These are phyloP conservation scores for Sebastes hubbsi DNA, from an alignment of 2,797 vertebrate genomes.

Conservation along the genomic window DNA sequence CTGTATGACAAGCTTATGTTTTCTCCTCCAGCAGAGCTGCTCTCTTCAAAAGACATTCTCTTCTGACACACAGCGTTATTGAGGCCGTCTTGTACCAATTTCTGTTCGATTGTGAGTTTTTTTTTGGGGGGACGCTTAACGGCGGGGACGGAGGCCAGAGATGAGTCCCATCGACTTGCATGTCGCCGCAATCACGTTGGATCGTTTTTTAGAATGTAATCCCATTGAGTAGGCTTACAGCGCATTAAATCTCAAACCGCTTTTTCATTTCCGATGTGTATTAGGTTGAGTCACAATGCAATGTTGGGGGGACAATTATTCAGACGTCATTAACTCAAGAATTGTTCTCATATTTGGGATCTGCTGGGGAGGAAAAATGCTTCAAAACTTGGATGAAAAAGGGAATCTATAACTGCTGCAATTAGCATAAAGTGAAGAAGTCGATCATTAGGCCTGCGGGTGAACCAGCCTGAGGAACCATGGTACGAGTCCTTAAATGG, in stretches of 20 bases:
- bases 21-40: slow-evolving; percentile 66
- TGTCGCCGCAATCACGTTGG: slow-evolving; percentile 64
- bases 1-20: slow-evolving; percentile 74
- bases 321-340: slow-evolving; percentile 42
- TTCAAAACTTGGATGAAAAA: neutral
- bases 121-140: slow-evolving; percentile 33
- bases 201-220: slow-evolving; percentile 67
- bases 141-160: slow-evolving; percentile 28
- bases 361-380: neutral
- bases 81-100: slow-evolving; percentile 9
- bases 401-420: neutral
- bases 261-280: slow-evolving; percentile 54
- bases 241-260: slow-evolving; percentile 61
- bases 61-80: slow-evolving; percentile 30
- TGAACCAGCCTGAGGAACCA: neutral
- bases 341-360: slow-evolving; percentile 5
- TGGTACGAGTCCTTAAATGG: slow-evolving; percentile 33
- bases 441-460: slow-evolving; percentile 5
- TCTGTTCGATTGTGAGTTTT: slow-evolving; percentile 34
- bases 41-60: slow-evolving; percentile 56
- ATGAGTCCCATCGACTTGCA: slow-evolving; percentile 50
- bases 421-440: slow-evolving; percentile 20
- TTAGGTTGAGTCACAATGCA: slow-evolving; percentile 38
- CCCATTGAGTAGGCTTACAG: slow-evolving; percentile 65
- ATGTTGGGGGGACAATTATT: slow-evolving; percentile 39